Conservation (phyloP, 1,140 invertebrate genomes). For the Drosophila neocordata region DNA sequence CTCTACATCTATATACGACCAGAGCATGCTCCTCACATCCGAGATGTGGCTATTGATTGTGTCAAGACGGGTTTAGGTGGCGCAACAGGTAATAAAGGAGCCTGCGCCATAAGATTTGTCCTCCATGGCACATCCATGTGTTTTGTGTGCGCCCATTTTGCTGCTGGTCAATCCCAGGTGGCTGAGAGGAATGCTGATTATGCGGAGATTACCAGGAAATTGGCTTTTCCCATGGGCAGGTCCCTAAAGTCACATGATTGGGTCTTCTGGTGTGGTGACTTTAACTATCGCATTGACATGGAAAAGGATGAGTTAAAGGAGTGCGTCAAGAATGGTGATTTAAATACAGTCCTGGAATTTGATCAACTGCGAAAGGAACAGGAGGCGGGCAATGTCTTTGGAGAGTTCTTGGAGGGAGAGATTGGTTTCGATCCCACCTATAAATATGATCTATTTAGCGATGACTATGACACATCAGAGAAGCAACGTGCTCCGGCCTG, state of each 20-base stretch:
- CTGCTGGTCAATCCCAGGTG: constrained; percentile 96
- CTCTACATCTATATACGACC: constrained; percentile 97
- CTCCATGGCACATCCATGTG: constrained; percentile 96
- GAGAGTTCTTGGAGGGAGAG: constrained; percentile 96
- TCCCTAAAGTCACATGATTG: constrained; percentile 98
- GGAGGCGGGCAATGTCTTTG: constrained; percentile 93
- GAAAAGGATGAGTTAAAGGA: constrained; percentile 97
- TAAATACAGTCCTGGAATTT: constrained; percentile 89
- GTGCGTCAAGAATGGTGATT: constrained; percentile 90
- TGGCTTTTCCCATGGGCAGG: constrained; percentile 96
- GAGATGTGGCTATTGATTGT: constrained; percentile 96
- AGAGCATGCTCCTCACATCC: constrained; percentile 92
- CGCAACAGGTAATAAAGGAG: constrained; percentile 97
- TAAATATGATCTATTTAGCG: constrained; percentile 99
- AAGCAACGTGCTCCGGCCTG: constrained; percentile 98
- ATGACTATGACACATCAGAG: constrained; percentile 99
- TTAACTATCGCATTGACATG: constrained; percentile 99
- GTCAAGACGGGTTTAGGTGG: constrained; percentile 99
- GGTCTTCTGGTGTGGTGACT: constrained; percentile 99
- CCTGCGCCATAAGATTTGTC: constrained; percentile 96
- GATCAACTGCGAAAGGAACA: constrained; percentile 96
- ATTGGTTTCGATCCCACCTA: constrained; percentile 98
- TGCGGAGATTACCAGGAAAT: constrained; percentile 95
- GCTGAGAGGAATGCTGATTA: constrained; percentile 98
- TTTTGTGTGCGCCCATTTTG: constrained; percentile 99